Evolutionary conservation across 2,113 vertebrate genomes (phyloP), one percentile per base, ranked within the genome.

Genomic region (Probosciger aterrimus): DNA sequence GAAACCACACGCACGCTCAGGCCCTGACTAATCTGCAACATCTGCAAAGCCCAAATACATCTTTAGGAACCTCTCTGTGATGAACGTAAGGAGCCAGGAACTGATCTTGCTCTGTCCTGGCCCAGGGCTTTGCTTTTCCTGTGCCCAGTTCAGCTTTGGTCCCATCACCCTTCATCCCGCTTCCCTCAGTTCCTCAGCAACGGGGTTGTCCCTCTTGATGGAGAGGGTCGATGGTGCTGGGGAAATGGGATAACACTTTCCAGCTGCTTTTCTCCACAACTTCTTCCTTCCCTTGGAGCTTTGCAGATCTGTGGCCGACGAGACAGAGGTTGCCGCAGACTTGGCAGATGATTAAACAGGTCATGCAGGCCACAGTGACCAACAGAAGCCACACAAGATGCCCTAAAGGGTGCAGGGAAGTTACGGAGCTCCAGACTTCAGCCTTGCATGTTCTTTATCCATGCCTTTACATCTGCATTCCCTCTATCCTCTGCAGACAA

Each of bases 191-290:
- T 2, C 30, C 78, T 37, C 2, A 2, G 78, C 37, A 71, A 27
- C 0, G 2, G 25, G 11, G 25, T 27, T 50, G 6, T 46, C 22
- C 27, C 31, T 77, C 52, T 1, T 18, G 68, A 62, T 44, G 59
- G 55, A 92, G 50, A 59, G 43, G 73, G 77, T 8, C 67, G 80
- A 84, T 12, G 50, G 37, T 30, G 23, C 71, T 74, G 10, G 0
- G 63, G 52, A 41, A 88, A 87, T 7, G 31, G 25, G 27, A 71
- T 67, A 96, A 77, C 55, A 62, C 67, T 77, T 96, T 60, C 57
- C 68, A 91, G 73, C 35, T 67, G 24, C 49, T 53, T 27, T 46
- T 82, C 60, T 81, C 64, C 3, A 1, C 47, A 81, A 3, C 7
- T 70, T 41, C 44, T 90, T 47, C 62, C 64, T 82, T 60, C 62